Base-by-base conservation (phyloP, 2,797 vertebrate species). In the Calcarius lapponicus region DNA sequence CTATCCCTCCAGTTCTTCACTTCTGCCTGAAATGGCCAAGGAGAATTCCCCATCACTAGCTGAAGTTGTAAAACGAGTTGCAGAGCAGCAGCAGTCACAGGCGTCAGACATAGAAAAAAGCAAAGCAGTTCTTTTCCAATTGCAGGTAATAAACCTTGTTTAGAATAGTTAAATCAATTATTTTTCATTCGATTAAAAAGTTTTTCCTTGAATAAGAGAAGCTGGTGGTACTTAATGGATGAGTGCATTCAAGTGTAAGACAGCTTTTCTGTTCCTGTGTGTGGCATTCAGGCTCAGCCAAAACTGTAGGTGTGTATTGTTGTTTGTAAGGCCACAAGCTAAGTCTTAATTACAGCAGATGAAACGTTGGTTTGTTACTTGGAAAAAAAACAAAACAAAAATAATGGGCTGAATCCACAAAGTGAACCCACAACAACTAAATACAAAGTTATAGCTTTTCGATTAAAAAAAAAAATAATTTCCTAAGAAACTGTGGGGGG, bases 81-180 rank as follows among this genome's bases (percentile, higher is more conserved):
- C 94, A 80, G 95, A 97, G 71, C 97, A 97, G 85, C 98, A 98
- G n/a, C 97, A 97, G 79, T 96, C 94, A 16, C 98, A 98, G 80
- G 82, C 56, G 5, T 97, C 97, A 56, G 98, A 98, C 88, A 95
- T 97, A 92, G 96, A 97, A 88, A 98, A 95, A 93, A 97, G 24
- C 54, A 98, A 95, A 94, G 76, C 88, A 21, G 1, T 97, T 74
- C 96, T 98, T 58, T 85, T 62, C n/a, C 92, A 95, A 4, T 34
- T 98, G 76, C 98, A 98, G 97, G 98, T 98, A 97, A 95, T 85
- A 70, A 54, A 13, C 61, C 17, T 83, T 78, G 12, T 75, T 86
- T 81, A 66, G 53, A 61, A 11, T 29, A 88, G 14, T 74, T 83
- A 21, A 56, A 43, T 72, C 16, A 4, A 36, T 80, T 85, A 12